A percentile compares a stretch with the other conserved stretches of the same genome.
These are phyloP conservation scores for Iguana delicatissima DNA, from an alignment of 2,797 vertebrate species.

Conservation along the genomic window DNA sequence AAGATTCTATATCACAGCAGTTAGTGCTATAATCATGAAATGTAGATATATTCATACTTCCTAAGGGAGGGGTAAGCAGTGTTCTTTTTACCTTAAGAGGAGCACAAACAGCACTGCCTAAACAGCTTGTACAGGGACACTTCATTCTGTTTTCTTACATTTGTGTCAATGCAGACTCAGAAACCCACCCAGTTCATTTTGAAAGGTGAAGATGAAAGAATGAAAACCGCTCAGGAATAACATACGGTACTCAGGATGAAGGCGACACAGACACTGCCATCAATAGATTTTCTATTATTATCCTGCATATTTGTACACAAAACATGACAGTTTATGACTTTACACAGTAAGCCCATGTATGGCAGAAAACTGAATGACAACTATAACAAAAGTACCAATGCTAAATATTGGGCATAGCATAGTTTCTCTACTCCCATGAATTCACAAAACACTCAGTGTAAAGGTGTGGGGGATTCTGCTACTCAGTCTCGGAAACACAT, in stretches of 20 bases:
- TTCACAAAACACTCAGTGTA: not conserved
- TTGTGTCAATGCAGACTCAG: not conserved
- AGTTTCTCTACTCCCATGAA: not conserved
- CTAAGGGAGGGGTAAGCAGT: not conserved
- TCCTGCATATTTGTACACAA: conserved; percentile 26
- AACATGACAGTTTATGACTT: not conserved
- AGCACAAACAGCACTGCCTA: not conserved
- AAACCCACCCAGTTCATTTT: not conserved
- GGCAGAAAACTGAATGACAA: conserved; percentile 3
- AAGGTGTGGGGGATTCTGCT: not conserved
- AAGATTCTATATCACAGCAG: not conserved
- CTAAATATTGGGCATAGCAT: conserved; percentile 12
- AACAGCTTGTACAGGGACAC: not conserved
- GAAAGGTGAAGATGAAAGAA: not conserved
- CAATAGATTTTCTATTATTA: conserved; percentile 5
- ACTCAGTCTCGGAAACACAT: conserved; percentile 21
- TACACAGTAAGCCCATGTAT: not conserved
- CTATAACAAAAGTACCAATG: not conserved
- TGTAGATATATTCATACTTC: no score
- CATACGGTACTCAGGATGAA: not conserved
- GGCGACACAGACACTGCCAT: conserved; percentile 1
- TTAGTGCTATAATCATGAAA: not conserved
- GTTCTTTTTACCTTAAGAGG: not conserved
- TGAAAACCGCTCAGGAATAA: conserved; percentile 14
- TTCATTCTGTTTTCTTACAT: not conserved